Conservation (phyloP, 1,140 invertebrate species). For the Drosophila eugracilis region DNA sequence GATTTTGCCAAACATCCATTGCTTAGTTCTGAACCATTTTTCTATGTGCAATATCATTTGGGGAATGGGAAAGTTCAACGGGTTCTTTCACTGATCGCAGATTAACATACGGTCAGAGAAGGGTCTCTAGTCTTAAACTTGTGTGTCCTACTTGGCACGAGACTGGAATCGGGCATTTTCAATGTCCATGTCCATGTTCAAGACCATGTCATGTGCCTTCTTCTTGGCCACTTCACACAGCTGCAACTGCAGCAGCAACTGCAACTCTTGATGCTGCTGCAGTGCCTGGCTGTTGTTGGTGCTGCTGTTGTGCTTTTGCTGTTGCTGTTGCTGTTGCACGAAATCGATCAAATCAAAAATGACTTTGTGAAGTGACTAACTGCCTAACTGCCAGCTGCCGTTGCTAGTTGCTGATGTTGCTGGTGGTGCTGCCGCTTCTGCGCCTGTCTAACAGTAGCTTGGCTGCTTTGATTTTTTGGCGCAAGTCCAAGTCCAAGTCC, state of each 20-base stretch:
- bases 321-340: constrained; percentile 60
- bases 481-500: constrained; percentile 50
- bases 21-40: not conserved
- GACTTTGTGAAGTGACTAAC: constrained; percentile 83
- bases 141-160: constrained; percentile 68
- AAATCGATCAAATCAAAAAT: constrained; percentile 84
- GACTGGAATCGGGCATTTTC: constrained; percentile 45
- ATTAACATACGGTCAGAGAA: constrained; percentile 80
- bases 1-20: too few species aligned
- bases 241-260: constrained; percentile 41
- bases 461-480: constrained; percentile 60
- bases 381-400: constrained; percentile 78
- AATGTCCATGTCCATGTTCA: constrained; percentile 76
- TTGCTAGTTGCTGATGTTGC: constrained; percentile 49
- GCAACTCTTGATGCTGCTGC: constrained; percentile 32
- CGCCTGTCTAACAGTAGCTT: constrained; percentile 71
- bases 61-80: constrained; percentile 71
- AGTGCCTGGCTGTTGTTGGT: constrained; percentile 9
- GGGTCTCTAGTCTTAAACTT: constrained; percentile 47
- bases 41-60: constrained; percentile 13
- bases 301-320: constrained; percentile 26
- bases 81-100: constrained; percentile 76
- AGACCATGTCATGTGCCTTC: constrained; percentile 76
- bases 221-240: constrained; percentile 68
- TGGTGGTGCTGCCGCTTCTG: constrained; percentile 13